Evolutionary conservation across 2,113 vertebrate genomes (phyloP), one percentile per base, ranked within the genome.

Genomic region (Tympanuchus pallidicinctus): DNA sequence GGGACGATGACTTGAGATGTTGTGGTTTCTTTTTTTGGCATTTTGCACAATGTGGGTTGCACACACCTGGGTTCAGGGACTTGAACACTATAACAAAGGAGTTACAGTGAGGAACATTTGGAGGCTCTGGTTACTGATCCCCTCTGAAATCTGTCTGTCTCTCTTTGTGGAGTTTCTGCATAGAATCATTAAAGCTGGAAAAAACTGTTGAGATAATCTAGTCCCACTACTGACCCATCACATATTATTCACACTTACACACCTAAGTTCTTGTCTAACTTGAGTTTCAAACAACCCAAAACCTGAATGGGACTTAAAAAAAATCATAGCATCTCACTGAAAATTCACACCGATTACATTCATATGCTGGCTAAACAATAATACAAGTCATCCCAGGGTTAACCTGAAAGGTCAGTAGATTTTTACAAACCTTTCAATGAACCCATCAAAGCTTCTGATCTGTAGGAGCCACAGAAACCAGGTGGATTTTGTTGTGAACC

Each of bases 401-500:
- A 66, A 38, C 48, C 21, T 8, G 3, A 78, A 81, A 88, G 30
- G 19, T 20, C 7, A 4, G 54, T 34, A 16, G 57, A 30, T 78
- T 88, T 78, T 59, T 48, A 88, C 69, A 94, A 88, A 92, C 59
- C 27, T 86, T 88, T 81, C 82, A 54, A 5, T 69, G 79, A 93
- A 72, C 57, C 40, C 50, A 22, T 63, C 3, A 0, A 5, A 4
- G 56, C 57, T 90, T 88, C 56, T 83, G 18, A 32, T 86, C 70
- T 75, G 52, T 34, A 75, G 74, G 65, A 95, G 69, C 36, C 73
- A 65, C 70, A 78, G 86, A 92, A 94, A 86, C 86, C 80, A 82
- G 82, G 88, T 92, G 92, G 94, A 91, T 96, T 95, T 94, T 82
- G 76, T 92, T 86, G 82, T 78, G 57, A 93, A 80, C 76, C 50